Conservation (phyloP, 2,113 vertebrate genomes). For the Saiga tatarica region DNA sequence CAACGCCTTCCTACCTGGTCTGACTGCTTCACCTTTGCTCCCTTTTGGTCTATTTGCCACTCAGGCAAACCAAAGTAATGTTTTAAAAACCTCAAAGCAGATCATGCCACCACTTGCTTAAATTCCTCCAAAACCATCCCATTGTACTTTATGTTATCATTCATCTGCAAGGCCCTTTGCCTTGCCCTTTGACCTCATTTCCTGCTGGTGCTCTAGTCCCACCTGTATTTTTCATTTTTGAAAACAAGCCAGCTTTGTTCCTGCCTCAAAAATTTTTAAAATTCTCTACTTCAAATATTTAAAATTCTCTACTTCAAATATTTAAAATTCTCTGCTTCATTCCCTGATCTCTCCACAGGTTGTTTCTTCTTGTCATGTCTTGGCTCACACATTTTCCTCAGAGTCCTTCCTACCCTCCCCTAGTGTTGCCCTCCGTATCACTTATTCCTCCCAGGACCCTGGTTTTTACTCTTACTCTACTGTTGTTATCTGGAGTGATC, state of each 20-base stretch:
- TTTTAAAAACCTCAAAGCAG: neutral
- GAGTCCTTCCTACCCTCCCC: neutral
- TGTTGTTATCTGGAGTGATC: neutral
- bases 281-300: neutral
- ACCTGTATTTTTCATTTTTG: neutral
- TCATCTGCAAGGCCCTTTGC: neutral
- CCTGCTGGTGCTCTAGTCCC: neutral
- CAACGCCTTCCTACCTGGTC: neutral
- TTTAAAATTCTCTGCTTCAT: neutral
- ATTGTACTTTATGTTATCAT: neutral
- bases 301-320: neutral
- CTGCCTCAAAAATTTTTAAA: neutral
- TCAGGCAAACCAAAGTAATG: neutral
- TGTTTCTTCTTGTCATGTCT: neutral
- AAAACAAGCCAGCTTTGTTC: neutral
- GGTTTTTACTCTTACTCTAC: neutral
- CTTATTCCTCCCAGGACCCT: no score
- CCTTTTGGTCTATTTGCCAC: neutral
- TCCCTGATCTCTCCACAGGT: neutral
- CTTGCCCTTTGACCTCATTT: neutral
- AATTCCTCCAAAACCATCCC: neutral
- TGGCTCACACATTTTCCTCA: neutral
- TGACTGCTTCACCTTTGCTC: neutral
- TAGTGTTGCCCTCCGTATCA: neutral
- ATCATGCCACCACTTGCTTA: neutral